A percentile compares a stretch with the other conserved stretches of the same genome.
phyloP scores from a whole-genome alignment of 2,888 invertebrate genomes.

The Sisyra nigra region DNA sequence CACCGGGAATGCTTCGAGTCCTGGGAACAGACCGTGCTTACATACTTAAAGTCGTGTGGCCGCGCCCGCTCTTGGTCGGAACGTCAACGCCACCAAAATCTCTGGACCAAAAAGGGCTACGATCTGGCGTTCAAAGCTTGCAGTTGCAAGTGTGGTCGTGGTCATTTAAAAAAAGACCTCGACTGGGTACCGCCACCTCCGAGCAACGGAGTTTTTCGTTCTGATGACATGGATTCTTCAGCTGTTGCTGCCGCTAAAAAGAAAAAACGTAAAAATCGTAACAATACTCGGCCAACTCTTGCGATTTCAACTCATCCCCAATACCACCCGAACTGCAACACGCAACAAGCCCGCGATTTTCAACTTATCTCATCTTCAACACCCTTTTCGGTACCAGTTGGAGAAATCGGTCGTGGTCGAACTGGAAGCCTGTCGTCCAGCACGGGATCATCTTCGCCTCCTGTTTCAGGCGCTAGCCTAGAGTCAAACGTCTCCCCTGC shows the following conservation, averaged over 20 bases:
- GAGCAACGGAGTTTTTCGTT: conserved; percentile 29
- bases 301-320: conserved; percentile 35
- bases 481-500: conserved; percentile 59
- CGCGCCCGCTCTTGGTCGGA: conserved; percentile 91
- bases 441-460: conserved; percentile 66
- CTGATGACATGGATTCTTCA: conserved; percentile 34
- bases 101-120: conserved; percentile 97
- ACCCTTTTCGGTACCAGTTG: conserved; percentile 28
- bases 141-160: conserved; percentile 83
- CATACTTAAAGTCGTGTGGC: conserved; percentile 79
- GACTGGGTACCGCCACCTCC: conserved; percentile 67
- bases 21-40: conserved; percentile 82
- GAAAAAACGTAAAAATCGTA: conserved; percentile 51
- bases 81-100: conserved; percentile 81
- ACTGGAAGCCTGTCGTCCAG: conserved; percentile 64
- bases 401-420: conserved; percentile 38
- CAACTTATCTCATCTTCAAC: conserved; percentile 23
- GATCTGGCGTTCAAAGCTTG: conserved; percentile 92
- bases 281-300: conserved; percentile 42
- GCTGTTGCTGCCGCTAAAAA: conserved; percentile 38
- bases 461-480: conserved; percentile 57
- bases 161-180: conserved; percentile 85
- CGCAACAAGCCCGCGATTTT: conserved; percentile 18
- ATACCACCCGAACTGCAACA: conserved; percentile 22
- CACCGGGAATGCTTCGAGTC: conserved; percentile 90